Evolutionary conservation across 2,797 vertebrate genomes (phyloP).

Genomic region (Coluber constrictor): DNA sequence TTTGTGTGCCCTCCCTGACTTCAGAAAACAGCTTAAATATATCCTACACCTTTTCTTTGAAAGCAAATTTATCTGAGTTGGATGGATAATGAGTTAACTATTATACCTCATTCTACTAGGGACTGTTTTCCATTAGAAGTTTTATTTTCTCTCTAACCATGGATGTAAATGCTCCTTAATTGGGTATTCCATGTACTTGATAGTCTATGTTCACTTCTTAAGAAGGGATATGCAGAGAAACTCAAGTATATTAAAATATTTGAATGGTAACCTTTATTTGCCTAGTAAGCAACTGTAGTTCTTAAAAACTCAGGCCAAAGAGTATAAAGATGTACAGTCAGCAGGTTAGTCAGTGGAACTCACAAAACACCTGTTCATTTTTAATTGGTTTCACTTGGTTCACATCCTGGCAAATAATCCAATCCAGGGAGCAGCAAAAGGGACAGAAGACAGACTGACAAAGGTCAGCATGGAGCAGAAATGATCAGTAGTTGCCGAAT

Average conservation of each 20-base stretch:
- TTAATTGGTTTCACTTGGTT: conserved; percentile 23
- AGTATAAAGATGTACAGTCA: neutral
- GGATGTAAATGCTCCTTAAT: neutral
- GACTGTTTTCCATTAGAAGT: neutral
- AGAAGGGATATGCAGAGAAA: neutral
- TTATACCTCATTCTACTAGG: neutral
- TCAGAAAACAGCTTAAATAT: neutral
- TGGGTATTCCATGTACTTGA: neutral
- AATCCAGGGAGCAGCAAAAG: neutral
- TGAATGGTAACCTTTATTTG: neutral
- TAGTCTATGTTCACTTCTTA: neutral
- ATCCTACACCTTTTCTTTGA: neutral
- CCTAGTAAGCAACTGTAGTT: conserved; percentile 2
- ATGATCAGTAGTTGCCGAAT: conserved; percentile 15
- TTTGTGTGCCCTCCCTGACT: neutral
- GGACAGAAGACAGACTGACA: conserved; percentile 27
- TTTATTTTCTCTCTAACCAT: neutral
- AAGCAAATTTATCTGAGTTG: neutral
- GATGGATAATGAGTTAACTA: neutral
- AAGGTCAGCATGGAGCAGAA: neutral
- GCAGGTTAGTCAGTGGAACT: neutral
- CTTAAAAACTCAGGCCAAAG: conserved; percentile 9
- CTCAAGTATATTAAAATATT: neutral
- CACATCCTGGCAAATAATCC: neutral
- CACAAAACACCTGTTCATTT: neutral